Conservation (phyloP, 2,888 invertebrate genomes). For the Taenaris catops region DNA sequence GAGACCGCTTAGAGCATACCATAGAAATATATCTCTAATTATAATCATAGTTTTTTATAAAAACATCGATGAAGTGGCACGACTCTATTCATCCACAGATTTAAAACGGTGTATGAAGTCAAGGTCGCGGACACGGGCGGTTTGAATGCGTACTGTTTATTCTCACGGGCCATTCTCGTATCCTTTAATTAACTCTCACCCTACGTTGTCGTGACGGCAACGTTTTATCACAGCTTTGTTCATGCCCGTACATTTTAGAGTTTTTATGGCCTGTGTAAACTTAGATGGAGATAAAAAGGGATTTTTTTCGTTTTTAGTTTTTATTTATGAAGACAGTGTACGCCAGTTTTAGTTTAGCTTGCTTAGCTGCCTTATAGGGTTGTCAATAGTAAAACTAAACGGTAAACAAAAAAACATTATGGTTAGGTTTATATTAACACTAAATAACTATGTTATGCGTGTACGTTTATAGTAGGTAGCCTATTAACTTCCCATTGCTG, state of each 20-base stretch:
- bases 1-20: too few species aligned
- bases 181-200: slow-evolving; percentile 32
- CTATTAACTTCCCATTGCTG: too few species aligned
- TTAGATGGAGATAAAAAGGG: not conserved
- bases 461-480: too few species aligned
- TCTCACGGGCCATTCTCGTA: slow-evolving; percentile 28
- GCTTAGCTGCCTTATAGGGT: too few species aligned
- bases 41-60: too few species aligned
- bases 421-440: too few species aligned
- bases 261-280: slow-evolving; percentile 1
- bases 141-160: slow-evolving; percentile 14
- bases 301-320: not conserved
- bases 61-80: too few species aligned
- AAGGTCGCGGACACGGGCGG: slow-evolving; percentile 25
- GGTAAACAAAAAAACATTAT: too few species aligned
- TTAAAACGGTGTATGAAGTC: slow-evolving; percentile 21
- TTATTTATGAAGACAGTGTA: not conserved
- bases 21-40: too few species aligned
- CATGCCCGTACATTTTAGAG: not conserved
- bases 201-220: slow-evolving; percentile 16
- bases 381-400: too few species aligned
- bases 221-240: slow-evolving; percentile 12
- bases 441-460: too few species aligned
- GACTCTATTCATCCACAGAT: slow-evolving; percentile 11
- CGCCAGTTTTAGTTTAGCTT: too few species aligned